Percentiles rank a stretch among this genome's conserved stretches.
phyloP scores from a whole-genome alignment of 2,113 vertebrate genomes.

The Lycaon pictus region DNA sequence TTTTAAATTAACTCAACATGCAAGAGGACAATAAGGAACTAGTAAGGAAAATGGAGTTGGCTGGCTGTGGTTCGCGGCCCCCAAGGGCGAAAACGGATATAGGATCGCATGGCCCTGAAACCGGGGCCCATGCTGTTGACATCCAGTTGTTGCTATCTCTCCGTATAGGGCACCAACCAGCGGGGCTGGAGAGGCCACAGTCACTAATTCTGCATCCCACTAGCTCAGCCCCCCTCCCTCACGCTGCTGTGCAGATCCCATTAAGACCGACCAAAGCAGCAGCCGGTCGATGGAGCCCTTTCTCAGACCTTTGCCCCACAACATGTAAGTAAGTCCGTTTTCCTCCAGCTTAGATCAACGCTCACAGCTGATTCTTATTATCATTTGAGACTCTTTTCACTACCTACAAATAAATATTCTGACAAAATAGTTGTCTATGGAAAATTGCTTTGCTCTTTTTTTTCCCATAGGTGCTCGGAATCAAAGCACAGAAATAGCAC shows the following conservation, averaged over 20 bases:
- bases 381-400: conserved; percentile 25
- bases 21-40: background rate
- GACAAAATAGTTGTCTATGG: background rate
- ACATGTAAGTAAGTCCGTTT: conserved; percentile 68
- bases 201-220: background rate
- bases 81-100: background rate
- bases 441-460: background rate
- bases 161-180: background rate
- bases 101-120: background rate
- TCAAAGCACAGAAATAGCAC: conserved; percentile 48
- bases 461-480: background rate
- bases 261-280: background rate
- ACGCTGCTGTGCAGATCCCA: background rate
- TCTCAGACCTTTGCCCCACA: conserved; percentile 28
- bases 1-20: background rate
- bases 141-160: conserved; percentile 45
- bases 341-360: background rate
- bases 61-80: fast-evolving
- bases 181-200: fast-evolving
- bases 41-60: background rate
- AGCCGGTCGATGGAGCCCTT: conserved; percentile 23
- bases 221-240: background rate
- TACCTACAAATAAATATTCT: background rate
- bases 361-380: background rate
- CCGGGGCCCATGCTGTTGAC: conserved; percentile 20